Evolutionary conservation across 2,113 vertebrate genomes (phyloP), one percentile per base, ranked within the genome.

Genomic region (Cricetomys ansorgei): DNA sequence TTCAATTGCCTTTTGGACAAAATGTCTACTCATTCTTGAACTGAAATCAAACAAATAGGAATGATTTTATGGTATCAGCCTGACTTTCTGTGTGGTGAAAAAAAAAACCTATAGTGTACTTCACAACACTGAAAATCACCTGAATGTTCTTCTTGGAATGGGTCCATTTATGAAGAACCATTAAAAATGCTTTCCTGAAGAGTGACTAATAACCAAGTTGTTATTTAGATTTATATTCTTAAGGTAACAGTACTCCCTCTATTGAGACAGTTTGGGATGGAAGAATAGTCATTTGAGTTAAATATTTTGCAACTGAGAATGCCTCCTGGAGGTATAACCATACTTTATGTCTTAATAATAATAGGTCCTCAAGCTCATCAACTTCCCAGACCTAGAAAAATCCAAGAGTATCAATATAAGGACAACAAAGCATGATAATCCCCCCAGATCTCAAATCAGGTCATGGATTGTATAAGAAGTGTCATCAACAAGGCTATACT

Each of bases 41-140:
- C 99, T 97, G 99, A 99, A 98, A 99, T 99, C 96, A 99, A 99
- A 99, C 99, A 96, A 99, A 99, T 92, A 99, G 99, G 99, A 96
- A 99, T 99, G 0, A 98, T 98, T 31, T 98, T 99, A 40, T 99
- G 99, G 96, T 99, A 99, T 92, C 99, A 99, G 97, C 99, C 99
- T 4, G 99, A 99, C n/a, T 97, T 99, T 91, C 98, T 99, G 64
- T 98, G 97, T 0, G 99, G 99, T 11, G 99, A 99, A 99, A 62
- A 99, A 99, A 93, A 99, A 99, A 0, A 99, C 99, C 62, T 99
- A 99, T 73, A 99, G 98, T 72, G 81, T 96, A 1, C 99, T 99
- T n/a, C 34, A 55, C 34, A 80, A 12, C 2, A 98, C 99, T 57
- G 99, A 99, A 5, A 99, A 99, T 97, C 99, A 99, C 81, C 98